phyloP scores from a whole-genome alignment of 2,113 vertebrate species.

The Heliornis fulica region DNA sequence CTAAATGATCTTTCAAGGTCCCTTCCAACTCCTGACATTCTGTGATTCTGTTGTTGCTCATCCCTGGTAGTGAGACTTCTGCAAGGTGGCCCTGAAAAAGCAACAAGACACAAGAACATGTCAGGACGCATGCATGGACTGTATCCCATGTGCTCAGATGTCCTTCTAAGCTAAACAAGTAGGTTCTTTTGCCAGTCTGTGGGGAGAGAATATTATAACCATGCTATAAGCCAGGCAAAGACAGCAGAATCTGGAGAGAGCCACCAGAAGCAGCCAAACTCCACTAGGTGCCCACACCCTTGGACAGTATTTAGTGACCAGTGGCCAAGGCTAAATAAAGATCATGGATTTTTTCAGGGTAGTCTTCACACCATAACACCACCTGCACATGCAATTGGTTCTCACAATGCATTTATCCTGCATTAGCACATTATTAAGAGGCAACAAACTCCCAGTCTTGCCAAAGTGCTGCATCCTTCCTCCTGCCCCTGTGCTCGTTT shows the following conservation, averaged over 20 bases:
- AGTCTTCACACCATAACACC: background rate
- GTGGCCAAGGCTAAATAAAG: background rate
- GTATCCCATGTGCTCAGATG: background rate
- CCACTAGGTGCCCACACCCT: background rate
- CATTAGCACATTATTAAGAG: accelerated
- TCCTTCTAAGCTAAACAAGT: background rate
- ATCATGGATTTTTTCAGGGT: background rate
- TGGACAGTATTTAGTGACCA: background rate
- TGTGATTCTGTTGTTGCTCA: background rate
- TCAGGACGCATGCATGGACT: background rate
- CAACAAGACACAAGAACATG: background rate
- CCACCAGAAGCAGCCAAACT: background rate
- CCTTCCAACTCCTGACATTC: no score
- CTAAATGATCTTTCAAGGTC: no score
- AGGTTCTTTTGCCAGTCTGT: background rate
- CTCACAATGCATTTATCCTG: background rate
- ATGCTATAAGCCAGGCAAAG: background rate
- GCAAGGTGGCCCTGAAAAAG: background rate
- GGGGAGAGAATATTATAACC: background rate
- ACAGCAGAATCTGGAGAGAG: background rate
- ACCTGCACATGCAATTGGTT: background rate
- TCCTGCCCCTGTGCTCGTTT: background rate
- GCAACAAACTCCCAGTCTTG: background rate
- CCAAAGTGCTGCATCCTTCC: background rate
- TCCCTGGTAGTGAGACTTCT: background rate